These are phyloP conservation scores for Drosophila trichaetosa DNA, from an alignment of 2,888 invertebrate species.

Conservation along the genomic window DNA sequence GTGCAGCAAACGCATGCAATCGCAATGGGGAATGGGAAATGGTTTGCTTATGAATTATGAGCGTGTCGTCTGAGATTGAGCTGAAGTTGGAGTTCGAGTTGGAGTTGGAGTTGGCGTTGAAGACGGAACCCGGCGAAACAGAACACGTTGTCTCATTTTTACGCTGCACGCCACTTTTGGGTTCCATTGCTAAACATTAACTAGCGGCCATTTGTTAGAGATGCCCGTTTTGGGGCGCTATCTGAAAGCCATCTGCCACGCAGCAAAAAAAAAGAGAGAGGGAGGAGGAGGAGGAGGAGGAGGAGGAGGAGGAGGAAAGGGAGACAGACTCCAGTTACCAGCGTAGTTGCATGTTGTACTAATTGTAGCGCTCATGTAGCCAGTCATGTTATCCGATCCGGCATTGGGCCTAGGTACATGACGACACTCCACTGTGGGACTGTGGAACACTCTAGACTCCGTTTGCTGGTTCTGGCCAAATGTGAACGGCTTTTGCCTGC, in stretches of 20 bases:
- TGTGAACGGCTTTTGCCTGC: constrained; percentile 44
- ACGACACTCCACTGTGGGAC: constrained; percentile 10
- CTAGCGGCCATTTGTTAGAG: constrained; percentile 66
- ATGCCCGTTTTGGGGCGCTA: constrained; percentile 70
- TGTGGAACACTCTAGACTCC: background rate
- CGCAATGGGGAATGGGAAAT: constrained; percentile 21
- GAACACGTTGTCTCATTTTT: constrained; percentile 78
- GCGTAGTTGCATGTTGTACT: constrained; percentile 72
- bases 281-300: background rate
- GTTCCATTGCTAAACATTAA: constrained; percentile 64
- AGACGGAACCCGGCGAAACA: constrained; percentile 22
- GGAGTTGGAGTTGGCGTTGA: background rate
- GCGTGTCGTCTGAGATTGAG: constrained; percentile 72
- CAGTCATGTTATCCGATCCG: constrained; percentile 60
- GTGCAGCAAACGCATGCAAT: constrained; percentile 34
- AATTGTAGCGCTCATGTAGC: constrained; percentile 68
- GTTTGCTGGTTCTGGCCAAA: constrained; percentile 37
- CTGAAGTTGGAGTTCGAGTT: constrained; percentile 12
- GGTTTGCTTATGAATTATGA: constrained; percentile 74
- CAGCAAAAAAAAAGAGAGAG: constrained; percentile 3
- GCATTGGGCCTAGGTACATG: constrained; percentile 26
- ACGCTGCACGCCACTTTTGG: constrained; percentile 81
- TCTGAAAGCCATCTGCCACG: constrained; percentile 53
- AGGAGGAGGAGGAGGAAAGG: background rate
- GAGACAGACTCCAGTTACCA: constrained; percentile 28